Evolutionary conservation across 2,888 invertebrate species (phyloP).

Genomic region (Ametastegia equiseti): DNA sequence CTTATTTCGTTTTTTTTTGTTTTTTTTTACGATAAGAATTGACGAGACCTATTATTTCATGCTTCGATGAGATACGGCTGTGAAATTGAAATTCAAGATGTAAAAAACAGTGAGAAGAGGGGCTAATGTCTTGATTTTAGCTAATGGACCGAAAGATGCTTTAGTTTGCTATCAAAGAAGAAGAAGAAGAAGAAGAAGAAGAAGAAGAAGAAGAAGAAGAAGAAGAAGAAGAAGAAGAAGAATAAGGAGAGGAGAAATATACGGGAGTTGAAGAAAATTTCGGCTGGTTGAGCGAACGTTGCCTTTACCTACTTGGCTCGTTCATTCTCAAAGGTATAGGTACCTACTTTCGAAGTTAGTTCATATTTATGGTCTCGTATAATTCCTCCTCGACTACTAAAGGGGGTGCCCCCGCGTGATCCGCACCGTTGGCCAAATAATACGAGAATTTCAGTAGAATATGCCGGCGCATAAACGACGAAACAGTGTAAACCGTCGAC

Average conservation of each 20-base stretch:
- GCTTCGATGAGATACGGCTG: no score
- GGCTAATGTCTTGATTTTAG: neutral
- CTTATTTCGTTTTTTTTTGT: neutral
- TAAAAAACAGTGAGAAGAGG: no score
- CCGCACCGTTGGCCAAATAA: slow-evolving; percentile 57
- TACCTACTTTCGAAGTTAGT: neutral
- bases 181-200: no score
- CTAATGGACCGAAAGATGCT: neutral
- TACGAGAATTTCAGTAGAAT: slow-evolving; percentile 52
- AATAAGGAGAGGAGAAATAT: neutral
- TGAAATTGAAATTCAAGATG: no score
- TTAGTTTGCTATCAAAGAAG: no score
- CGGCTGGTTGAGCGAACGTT: neutral
- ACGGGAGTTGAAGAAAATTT: neutral
- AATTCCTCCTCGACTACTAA: slow-evolving; percentile 44
- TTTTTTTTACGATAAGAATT: neutral
- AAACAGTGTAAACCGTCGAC: slow-evolving; percentile 5
- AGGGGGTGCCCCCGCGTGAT: slow-evolving; percentile 21
- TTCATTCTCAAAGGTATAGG: neutral
- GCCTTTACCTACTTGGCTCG: neutral
- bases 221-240: no score
- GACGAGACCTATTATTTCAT: no score
- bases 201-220: no score
- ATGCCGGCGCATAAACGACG: slow-evolving; percentile 31
- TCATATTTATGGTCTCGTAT: slow-evolving; percentile 42